Base-by-base conservation (phyloP, 1,140 invertebrate genomes). In the Varroa destructor region DNA sequence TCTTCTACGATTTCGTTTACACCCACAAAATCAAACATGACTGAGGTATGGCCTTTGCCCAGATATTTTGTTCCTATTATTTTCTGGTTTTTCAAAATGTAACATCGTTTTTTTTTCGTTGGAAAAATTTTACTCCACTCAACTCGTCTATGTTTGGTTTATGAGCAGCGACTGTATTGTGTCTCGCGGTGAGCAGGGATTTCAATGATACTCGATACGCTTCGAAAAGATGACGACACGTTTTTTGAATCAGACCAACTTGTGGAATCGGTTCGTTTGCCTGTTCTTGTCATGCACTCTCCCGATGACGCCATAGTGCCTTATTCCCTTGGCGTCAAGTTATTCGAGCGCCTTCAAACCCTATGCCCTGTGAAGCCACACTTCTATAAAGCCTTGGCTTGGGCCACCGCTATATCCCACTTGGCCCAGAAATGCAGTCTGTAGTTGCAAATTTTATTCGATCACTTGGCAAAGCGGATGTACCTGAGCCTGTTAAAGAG, bases 181-280 rank as follows among this genome's bases (percentile, higher is more conserved):
- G 25, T 25, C 25, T 25, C 25, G 25, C 25, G 25, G 25, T 25
- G 25, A 25, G 46, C 46, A 51, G 46, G 46, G 46, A 51, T 3
- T 8, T 51, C 46, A 8, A 8, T 8, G 4, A 51, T 51, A 51
- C 8, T 51, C 8, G 46, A 8, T 67, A 40, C 40, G 36, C 61
- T 67, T 46, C 14, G 61, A 25, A 37, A 67, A 1, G 37, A 67
- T 37, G 61, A 67, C 46, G 61, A 67, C 3, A 67, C 61, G 10
- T 67, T 67, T 8, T 67, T 43, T 37, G 61, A 67, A 37, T 43
- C 61, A 5, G 61, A 67, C 12, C 61, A 67, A 8, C 61, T 67
- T 8, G 61, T 37, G 12, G 14, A 1, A 14, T 67, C 61, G 3
- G 61, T 67, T 12, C 40, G 46, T 67, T 12, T 67, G 40, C 61